These are phyloP conservation scores for Psittacara wagleri DNA, from an alignment of 2,113 vertebrate genomes.

Conservation along the genomic window DNA sequence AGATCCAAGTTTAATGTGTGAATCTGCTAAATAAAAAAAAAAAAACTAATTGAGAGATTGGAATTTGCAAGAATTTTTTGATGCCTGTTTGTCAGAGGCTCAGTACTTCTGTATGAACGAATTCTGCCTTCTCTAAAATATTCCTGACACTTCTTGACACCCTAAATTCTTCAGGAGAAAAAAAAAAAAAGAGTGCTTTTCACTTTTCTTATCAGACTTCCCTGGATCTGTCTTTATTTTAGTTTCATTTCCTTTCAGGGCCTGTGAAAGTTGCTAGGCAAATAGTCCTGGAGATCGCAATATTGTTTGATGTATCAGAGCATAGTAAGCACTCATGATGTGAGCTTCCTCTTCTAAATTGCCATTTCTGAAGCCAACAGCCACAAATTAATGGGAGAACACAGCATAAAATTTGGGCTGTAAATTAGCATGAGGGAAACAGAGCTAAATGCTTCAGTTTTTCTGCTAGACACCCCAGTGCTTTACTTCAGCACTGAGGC, in stretches of 20 bases:
- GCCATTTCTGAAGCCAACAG: neutral
- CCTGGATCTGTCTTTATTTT: neutral
- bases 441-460: neutral
- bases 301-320: neutral
- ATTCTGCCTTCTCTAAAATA: neutral
- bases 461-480: neutral
- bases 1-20: constrained; percentile 1
- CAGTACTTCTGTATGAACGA: neutral
- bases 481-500: neutral
- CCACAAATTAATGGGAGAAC: neutral
- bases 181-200: neutral
- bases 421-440: neutral
- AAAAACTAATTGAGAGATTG: constrained; percentile 2
- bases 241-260: neutral
- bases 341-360: neutral
- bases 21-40: neutral
- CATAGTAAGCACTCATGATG: neutral
- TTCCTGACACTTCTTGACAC: neutral
- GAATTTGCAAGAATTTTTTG: neutral
- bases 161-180: neutral
- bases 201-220: neutral
- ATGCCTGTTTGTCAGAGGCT: neutral
- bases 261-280: neutral
- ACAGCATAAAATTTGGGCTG: neutral
- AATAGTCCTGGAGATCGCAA: neutral